phyloP scores from a whole-genome alignment of 2,888 invertebrate genomes.

The Aplocera efformata region DNA sequence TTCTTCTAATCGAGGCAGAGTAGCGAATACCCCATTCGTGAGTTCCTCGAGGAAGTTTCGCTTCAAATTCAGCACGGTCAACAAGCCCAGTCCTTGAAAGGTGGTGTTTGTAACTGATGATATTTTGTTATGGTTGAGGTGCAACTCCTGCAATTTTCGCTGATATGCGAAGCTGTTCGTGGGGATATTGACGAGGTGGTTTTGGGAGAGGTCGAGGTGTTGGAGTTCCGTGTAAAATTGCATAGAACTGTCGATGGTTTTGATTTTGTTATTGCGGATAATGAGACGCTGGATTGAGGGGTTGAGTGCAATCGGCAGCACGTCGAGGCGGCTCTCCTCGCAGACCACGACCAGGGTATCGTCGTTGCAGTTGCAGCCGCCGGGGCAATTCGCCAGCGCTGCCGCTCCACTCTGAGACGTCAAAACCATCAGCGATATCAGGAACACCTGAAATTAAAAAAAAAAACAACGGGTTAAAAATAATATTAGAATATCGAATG shows the following conservation, averaged over 20 bases:
- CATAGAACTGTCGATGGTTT: conserved; percentile 93
- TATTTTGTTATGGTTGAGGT: conserved; percentile 91
- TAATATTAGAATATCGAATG: not conserved
- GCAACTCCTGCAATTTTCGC: conserved; percentile 89
- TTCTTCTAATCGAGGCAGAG: conserved; percentile 88
- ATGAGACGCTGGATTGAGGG: conserved; percentile 93
- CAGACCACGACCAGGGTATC: conserved; percentile 93
- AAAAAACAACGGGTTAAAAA: conserved; percentile 13
- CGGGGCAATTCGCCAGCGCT: conserved; percentile 90
- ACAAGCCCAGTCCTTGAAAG: conserved; percentile 87
- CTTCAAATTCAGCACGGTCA: conserved; percentile 89
- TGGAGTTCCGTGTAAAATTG: conserved; percentile 93
- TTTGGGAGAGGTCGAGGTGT: conserved; percentile 91
- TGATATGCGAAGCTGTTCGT: conserved; percentile 89
- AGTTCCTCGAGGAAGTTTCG: conserved; percentile 91
- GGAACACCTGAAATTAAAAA: conserved; percentile 61
- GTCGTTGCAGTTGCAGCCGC: conserved; percentile 93
- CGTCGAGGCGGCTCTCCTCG: conserved; percentile 91
- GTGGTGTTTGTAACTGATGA: conserved; percentile 89
- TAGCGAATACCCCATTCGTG: conserved; percentile 86
- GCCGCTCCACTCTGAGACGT: conserved; percentile 69
- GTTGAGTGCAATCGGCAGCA: conserved; percentile 94
- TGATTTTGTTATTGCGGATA: conserved; percentile 91
- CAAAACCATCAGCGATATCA: conserved; percentile 59
- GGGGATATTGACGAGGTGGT: conserved; percentile 91